phyloP scores from a whole-genome alignment of 2,113 vertebrate genomes.

The Hemibagrus wyckioides region DNA sequence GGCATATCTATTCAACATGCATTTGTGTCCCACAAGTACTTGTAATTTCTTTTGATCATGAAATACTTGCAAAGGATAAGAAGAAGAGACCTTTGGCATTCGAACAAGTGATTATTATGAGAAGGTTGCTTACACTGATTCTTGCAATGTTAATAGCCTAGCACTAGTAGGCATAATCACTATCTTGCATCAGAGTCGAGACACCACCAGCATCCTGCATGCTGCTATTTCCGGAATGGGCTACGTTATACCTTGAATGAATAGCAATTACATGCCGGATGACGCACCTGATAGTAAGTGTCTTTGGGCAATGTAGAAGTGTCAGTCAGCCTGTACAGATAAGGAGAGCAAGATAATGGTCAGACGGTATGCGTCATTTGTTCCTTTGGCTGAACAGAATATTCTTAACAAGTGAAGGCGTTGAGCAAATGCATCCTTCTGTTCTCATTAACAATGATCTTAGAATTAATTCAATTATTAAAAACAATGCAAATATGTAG shows the following conservation, averaged over 20 bases:
- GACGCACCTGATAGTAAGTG: conserved; percentile 54
- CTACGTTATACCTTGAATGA: conserved; percentile 60
- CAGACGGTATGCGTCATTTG: conserved; percentile 6
- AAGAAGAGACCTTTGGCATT: background rate
- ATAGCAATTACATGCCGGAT: conserved; percentile 65
- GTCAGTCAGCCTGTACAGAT: conserved; percentile 66
- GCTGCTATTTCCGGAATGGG: conserved; percentile 68
- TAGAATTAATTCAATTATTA: background rate
- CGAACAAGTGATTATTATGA: background rate
- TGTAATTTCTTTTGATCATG: conserved; percentile 10
- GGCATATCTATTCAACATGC: background rate
- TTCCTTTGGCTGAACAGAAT: conserved; percentile 34
- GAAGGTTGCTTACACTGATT: conserved; percentile 53
- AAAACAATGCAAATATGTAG: background rate
- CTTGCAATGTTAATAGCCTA: conserved; percentile 41
- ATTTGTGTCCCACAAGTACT: background rate
- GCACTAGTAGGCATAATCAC: conserved; percentile 46
- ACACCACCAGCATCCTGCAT: conserved; percentile 54
- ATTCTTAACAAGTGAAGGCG: conserved; percentile 37
- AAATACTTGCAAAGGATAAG: background rate
- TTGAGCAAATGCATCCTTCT: conserved; percentile 41
- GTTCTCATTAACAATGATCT: background rate
- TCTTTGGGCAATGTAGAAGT: conserved; percentile 63
- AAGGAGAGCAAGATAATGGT: conserved; percentile 50
- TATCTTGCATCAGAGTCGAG: conserved; percentile 48